Conservation (phyloP, 2,888 invertebrate species). For the Podabrus alpinus region DNA sequence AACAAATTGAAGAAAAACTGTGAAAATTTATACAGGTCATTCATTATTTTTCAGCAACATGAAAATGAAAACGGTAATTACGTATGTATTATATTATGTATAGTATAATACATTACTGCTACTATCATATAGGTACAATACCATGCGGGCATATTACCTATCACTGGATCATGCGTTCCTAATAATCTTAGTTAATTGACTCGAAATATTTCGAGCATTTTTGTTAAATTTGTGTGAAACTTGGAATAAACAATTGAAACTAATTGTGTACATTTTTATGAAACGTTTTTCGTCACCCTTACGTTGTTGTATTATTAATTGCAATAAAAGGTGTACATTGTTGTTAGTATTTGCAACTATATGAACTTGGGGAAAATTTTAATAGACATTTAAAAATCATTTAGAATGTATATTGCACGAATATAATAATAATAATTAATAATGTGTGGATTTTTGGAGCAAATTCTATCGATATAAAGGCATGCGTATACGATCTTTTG, state of each 20-base stretch:
- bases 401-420: neutral
- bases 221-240: neutral
- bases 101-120: too few species aligned
- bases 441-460: slow-evolving; percentile 19
- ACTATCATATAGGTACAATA: too few species aligned
- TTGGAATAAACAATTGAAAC: neutral
- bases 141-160: neutral
- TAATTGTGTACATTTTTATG: neutral
- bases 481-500: slow-evolving; percentile 27
- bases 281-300: neutral
- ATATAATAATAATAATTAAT: slow-evolving; percentile 18
- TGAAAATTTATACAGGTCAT: too few species aligned
- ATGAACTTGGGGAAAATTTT: neutral
- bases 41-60: too few species aligned
- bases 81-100: too few species aligned
- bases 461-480: slow-evolving; percentile 22
- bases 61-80: too few species aligned
- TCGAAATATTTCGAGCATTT: neutral
- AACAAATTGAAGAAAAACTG: too few species aligned
- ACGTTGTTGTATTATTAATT: neutral
- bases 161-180: neutral
- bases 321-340: neutral
- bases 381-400: neutral
- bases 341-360: neutral
- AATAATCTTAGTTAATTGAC: neutral